Base-by-base conservation (phyloP, 2,797 vertebrate species). In the Lagocephalus sceleratus region DNA sequence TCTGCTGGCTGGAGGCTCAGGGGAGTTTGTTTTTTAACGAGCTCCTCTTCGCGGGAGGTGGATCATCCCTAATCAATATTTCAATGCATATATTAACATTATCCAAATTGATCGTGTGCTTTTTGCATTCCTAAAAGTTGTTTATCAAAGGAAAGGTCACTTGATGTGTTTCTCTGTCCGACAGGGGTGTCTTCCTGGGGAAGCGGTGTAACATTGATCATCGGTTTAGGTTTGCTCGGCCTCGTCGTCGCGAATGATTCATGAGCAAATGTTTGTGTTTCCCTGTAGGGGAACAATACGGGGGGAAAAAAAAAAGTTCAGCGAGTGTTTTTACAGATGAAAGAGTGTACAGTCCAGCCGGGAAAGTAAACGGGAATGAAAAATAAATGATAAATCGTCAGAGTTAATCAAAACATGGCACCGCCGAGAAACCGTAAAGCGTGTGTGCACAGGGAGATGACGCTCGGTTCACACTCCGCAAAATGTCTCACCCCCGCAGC, bases 11-110 rank as follows among this genome's bases (percentile, higher is more conserved):
- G 85, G 83, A 84, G 68, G 73, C 83, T 83, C 73, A 77, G 66
- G 85, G 85, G 87, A 85, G 87, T 85, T 82, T 75, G 78, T 75
- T 75, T 85, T 86, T 80, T 88, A 88, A 86, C 76, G 86, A 85
- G 84, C 82, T 68, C 57, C 75, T 76, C 79, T 47, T 81, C 66
- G 65, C 56, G 78, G 82, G 87, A 66, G 85, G 82, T 60, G 73
- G 79, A 88, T 89, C 85, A 89, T 83, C 73, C 80, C 80, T 77
- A 63, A 86, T 90, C 65, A 91, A 92, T 91, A 90, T 90, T 92
- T 89, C 79, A 92, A 67, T 44, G 88, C 77, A 89, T 91, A 85
- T 82, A 91, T 92, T 91, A 91, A 90, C 89, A 91, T 92, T 91
- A 88, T 82, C 84, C 75, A 79, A 84, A 85, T 75, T 81, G 82